Conservation (phyloP, 2,888 invertebrate genomes). For the Steinernema carpocapsae region DNA sequence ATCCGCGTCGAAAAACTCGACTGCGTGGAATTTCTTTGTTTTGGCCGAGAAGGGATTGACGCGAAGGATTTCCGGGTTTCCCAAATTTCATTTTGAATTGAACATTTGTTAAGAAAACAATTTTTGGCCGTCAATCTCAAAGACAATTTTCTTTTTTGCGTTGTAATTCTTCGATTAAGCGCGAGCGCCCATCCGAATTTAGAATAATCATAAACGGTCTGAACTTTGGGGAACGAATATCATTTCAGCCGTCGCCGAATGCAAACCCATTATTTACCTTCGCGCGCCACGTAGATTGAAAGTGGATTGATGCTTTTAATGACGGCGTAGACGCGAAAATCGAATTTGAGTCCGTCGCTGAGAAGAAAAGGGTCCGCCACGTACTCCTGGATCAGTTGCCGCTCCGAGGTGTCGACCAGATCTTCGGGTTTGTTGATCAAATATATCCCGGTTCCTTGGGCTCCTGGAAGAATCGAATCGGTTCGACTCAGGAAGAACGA, state of each 20-base stretch:
- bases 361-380: constrained; percentile 69
- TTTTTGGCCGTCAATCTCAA: no score
- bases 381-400: constrained; percentile 70
- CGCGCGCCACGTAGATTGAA: constrained; percentile 68
- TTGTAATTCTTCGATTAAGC: no score
- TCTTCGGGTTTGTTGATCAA: constrained; percentile 70
- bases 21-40: no score
- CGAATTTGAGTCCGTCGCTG: constrained; percentile 71
- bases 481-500: no score
- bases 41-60: no score
- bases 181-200: constrained; percentile 60
- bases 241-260: not conserved
- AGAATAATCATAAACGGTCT: no score
- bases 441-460: constrained; percentile 73
- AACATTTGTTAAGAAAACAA: no score
- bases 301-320: constrained; percentile 71
- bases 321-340: constrained; percentile 72
- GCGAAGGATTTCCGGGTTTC: no score
- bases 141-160: no score
- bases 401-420: constrained; percentile 64
- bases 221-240: no score
- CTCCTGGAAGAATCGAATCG: constrained; percentile 53
- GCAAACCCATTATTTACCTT: constrained; percentile 60
- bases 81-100: no score
- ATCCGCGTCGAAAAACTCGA: no score